These are phyloP conservation scores for Champsocephalus esox DNA, from an alignment of 2,797 vertebrate genomes.

Conservation along the genomic window DNA sequence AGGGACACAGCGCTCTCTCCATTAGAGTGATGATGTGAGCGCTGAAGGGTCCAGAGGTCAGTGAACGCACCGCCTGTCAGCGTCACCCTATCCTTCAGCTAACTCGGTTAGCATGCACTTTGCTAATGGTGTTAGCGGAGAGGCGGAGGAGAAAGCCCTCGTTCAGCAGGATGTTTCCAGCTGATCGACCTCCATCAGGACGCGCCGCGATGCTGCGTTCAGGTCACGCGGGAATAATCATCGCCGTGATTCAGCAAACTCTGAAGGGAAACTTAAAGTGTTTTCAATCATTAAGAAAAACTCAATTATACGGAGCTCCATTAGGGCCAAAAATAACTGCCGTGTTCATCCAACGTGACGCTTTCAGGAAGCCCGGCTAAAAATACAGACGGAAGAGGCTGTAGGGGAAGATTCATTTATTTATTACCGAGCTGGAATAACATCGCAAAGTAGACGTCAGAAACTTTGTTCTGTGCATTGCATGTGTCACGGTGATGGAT, in stretches of 20 bases:
- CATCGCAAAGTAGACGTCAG: too few species aligned
- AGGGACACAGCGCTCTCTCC: slow-evolving; percentile 36
- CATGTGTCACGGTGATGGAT: too few species aligned
- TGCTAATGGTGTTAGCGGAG: slow-evolving; percentile 84
- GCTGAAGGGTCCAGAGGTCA: slow-evolving; percentile 48
- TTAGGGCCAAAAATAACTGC: slow-evolving; percentile 7
- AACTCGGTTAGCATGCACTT: slow-evolving; percentile 85
- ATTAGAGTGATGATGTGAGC: slow-evolving; percentile 64
- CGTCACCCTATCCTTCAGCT: slow-evolving; percentile 64
- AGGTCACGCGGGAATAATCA: slow-evolving; percentile 56
- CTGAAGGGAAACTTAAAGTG: slow-evolving; percentile 27
- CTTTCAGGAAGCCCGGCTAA: neutral
- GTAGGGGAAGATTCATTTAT: neutral
- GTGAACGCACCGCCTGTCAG: slow-evolving; percentile 57
- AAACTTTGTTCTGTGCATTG: too few species aligned
- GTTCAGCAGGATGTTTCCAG: slow-evolving; percentile 38
- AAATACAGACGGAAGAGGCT: neutral
- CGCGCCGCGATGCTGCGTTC: slow-evolving; percentile 49
- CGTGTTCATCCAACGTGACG: neutral
- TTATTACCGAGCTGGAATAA: too few species aligned
- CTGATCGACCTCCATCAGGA: slow-evolving; percentile 49
- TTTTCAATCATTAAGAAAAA: slow-evolving; percentile 16
- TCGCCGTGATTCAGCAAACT: slow-evolving; percentile 33
- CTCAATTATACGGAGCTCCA: neutral
- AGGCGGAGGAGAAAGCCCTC: slow-evolving; percentile 72